Conservation (phyloP, 2,888 invertebrate genomes). For the Andrena haemorrhoa region DNA sequence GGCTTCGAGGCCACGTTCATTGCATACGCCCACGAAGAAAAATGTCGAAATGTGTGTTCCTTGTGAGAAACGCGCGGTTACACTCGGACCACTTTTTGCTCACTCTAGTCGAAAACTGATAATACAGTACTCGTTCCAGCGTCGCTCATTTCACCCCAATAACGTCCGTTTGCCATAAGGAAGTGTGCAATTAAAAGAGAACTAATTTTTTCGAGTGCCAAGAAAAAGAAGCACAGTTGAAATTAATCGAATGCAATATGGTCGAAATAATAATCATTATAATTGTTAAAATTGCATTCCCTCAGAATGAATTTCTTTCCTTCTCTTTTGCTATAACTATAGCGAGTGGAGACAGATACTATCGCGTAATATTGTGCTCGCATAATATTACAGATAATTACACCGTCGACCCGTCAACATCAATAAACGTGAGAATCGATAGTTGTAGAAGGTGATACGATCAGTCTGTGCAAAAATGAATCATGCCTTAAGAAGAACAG, state of each 20-base stretch:
- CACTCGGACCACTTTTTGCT: neutral
- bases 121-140: neutral
- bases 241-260: too few species aligned
- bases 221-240: too few species aligned
- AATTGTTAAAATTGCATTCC: neutral
- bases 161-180: neutral
- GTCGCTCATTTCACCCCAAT: neutral
- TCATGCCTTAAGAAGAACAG: constrained; percentile 22
- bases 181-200: neutral
- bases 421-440: constrained; percentile 32
- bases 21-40: constrained; percentile 44
- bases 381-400: constrained; percentile 7
- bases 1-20: constrained; percentile 55
- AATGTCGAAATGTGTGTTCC: constrained; percentile 51
- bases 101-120: neutral
- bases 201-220: neutral
- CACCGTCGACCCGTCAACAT: neutral
- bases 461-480: constrained; percentile 27
- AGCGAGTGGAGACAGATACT: neutral
- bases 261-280: too few species aligned
- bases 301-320: neutral
- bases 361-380: neutral
- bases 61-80: constrained; percentile 10
- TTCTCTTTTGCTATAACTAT: neutral
- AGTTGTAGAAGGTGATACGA: constrained; percentile 24